A percentile compares a stretch with the other conserved stretches of the same genome.
Conservation (phyloP, 2,113 vertebrate genomes). For the Pantherophis guttatus region DNA sequence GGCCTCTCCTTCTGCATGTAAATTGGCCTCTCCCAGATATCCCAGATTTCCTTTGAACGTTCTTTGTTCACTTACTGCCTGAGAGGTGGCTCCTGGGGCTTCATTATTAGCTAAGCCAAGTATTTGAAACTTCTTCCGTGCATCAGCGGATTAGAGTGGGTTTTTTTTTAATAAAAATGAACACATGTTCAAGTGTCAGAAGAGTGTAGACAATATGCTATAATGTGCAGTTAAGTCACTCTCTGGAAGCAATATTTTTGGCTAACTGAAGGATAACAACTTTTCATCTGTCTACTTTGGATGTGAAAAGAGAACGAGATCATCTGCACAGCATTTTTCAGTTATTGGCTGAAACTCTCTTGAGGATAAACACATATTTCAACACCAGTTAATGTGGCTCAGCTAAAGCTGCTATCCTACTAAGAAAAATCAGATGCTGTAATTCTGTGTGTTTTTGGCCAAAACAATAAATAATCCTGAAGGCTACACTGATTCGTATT, state of each 20-base stretch:
- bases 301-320: not conserved
- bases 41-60: not conserved
- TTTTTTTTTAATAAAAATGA: slow-evolving; percentile 10
- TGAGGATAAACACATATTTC: not conserved
- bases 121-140: slow-evolving; percentile 8
- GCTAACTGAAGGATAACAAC: not conserved
- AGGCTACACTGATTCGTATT: not conserved
- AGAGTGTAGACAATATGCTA: not conserved
- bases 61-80: slow-evolving; percentile 23
- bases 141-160: not conserved
- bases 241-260: not conserved
- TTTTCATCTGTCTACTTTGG: not conserved
- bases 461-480: not conserved
- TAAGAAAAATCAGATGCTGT: not conserved
- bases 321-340: not conserved
- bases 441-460: not conserved
- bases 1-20: not conserved
- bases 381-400: not conserved
- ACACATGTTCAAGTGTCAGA: not conserved
- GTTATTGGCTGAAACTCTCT: not conserved
- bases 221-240: not conserved
- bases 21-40: not conserved
- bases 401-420: not conserved
- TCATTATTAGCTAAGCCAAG: slow-evolving; percentile 3
- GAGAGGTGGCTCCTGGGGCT: slow-evolving; percentile 2